Evolutionary conservation across 2,888 invertebrate genomes (phyloP), one percentile per base, ranked within the genome.

Genomic region (Anoncus sp.): DNA sequence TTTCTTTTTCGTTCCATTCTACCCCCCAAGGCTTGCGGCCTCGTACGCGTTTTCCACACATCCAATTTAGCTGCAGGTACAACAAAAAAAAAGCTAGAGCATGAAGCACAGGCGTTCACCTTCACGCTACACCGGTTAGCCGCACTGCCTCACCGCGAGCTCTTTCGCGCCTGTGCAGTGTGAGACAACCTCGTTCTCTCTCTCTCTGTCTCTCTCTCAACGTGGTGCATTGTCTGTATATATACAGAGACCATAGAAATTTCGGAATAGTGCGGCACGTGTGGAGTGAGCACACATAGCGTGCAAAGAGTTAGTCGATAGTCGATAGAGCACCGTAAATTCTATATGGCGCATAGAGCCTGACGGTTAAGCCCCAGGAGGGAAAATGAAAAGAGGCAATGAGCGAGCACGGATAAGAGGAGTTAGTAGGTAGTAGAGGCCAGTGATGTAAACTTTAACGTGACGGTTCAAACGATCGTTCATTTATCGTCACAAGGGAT

Each of bases 91-190:
- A 59, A 47, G 59, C n/a, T 35, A 45, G 35, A 47, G 53, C 62
- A 69, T 57, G 53, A 62, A 35, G 38, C 47, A 57, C 55, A 45
- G 24, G 38, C 24, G 57, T 55, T 62, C 59, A 18, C n/a, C 69
- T 69, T 70, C n/a, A 47, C 45, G 74, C 53, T 66, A 60, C 73
- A 65, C 63, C 63, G 74, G 70, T 77, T 77, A 55, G 66, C 75
- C 75, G 78, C 78, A 75, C 71, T 67, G 78, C 62, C 57, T 47
- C 55, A 18, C 40, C 43, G 66, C 60, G 47, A n/a, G 31, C 40
- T 27, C 60, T 43, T 55, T 49, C 59, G 74, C 78, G 78, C 78
- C 53, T 71, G 78, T 75, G 74, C 78, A 62, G 66, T 55, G 31
- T 38, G 45, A 27, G 51, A 18, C 9, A 12, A 9, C 1, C 20